Evolutionary conservation across 2,113 vertebrate genomes (phyloP).

Genomic region (Aptenodytes forsteri): DNA sequence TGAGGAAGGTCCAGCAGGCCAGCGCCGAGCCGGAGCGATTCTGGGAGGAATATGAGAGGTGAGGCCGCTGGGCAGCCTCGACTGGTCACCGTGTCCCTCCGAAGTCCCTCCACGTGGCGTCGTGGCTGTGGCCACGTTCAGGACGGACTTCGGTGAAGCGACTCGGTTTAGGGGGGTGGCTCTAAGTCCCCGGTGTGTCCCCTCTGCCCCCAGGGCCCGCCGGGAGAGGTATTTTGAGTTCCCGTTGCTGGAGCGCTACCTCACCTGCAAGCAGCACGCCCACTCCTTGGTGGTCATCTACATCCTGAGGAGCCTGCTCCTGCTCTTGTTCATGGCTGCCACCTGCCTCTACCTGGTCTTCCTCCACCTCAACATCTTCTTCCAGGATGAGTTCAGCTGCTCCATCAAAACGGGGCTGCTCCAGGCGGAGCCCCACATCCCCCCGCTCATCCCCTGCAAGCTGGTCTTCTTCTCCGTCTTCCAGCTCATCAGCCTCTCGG

Average conservation of each 20-base stretch:
- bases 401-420: constrained; percentile 86
- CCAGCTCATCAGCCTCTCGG: constrained; percentile 87
- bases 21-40: constrained; percentile 80
- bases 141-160: not conserved
- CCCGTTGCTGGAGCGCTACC: constrained; percentile 91
- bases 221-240: constrained; percentile 94
- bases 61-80: not conserved
- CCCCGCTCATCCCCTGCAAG: constrained; percentile 87
- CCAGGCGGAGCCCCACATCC: constrained; percentile 75
- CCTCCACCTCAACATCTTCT: constrained; percentile 88
- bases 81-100: fast-evolving
- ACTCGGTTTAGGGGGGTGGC: not conserved
- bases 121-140: not conserved
- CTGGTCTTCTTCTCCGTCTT: constrained; percentile 88
- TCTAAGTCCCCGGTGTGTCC: not conserved
- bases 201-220: constrained; percentile 82
- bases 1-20: constrained; percentile 85
- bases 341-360: constrained; percentile 92
- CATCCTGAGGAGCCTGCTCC: constrained; percentile 86
- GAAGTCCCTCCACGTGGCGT: fast-evolving
- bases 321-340: constrained; percentile 84
- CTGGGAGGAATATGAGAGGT: constrained; percentile 92
- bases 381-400: constrained; percentile 94
- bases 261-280: constrained; percentile 88
- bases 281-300: constrained; percentile 87